A percentile compares a stretch with the other conserved stretches of the same genome.
Evolutionary conservation across 2,888 invertebrate genomes (phyloP).

Genomic region (Andrena bicolor): DNA sequence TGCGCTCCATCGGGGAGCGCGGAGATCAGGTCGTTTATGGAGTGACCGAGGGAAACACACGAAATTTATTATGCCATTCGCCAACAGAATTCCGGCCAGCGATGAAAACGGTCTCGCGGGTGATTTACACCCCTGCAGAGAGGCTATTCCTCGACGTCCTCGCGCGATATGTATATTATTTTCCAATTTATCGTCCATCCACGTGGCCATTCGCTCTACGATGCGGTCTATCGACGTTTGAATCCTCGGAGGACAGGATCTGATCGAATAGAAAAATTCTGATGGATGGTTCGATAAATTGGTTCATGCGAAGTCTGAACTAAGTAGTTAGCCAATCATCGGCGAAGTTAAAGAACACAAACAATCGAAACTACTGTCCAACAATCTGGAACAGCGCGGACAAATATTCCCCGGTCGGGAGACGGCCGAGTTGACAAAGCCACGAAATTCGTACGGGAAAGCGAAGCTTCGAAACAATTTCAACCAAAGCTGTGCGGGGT

Average conservation of each 20-base stretch:
- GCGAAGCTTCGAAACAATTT: conserved; percentile 29
- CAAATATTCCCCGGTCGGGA: background rate
- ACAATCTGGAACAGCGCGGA: background rate
- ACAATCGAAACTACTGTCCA: background rate
- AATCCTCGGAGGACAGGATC: background rate
- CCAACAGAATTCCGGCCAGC: background rate
- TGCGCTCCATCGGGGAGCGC: background rate
- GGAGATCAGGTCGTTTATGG: background rate
- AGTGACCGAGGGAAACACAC: background rate
- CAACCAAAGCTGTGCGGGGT: background rate
- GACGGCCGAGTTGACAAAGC: background rate
- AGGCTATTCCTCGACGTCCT: background rate
- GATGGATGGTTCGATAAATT: too few relatives aligned
- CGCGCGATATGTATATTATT: conserved; percentile 14
- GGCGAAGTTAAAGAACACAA: background rate
- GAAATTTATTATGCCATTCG: conserved; percentile 28
- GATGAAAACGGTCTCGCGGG: background rate
- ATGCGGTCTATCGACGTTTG: background rate
- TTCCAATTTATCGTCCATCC: conserved; percentile 24
- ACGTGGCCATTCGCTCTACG: too few relatives aligned
- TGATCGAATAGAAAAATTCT: background rate
- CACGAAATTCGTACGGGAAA: background rate
- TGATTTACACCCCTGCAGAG: conserved; percentile 35
- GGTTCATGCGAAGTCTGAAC: too few relatives aligned
- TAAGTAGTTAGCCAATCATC: background rate